phyloP scores from a whole-genome alignment of 1,140 invertebrate genomes.

The Paraescarpia echinospica region DNA sequence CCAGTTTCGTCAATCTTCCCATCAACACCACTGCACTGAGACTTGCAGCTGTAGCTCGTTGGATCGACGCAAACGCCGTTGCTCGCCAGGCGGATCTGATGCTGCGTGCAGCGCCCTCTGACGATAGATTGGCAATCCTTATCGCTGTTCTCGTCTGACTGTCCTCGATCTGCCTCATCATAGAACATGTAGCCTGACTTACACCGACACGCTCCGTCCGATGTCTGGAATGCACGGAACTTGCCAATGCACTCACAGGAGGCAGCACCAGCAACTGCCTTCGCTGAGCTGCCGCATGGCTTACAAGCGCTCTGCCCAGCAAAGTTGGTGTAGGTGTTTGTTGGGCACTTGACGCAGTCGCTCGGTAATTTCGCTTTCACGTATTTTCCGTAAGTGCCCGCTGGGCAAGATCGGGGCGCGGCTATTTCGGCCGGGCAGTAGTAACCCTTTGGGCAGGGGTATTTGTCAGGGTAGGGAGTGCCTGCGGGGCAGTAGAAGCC shows the following conservation, averaged over 20 bases:
- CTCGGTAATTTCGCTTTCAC: slow-evolving; percentile 27
- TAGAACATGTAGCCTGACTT: slow-evolving; percentile 48
- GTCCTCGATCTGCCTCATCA: slow-evolving; percentile 40
- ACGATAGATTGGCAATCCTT: slow-evolving; percentile 49
- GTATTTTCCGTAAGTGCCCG: slow-evolving; percentile 42
- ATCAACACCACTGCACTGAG: slow-evolving; percentile 31
- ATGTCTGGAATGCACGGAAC: slow-evolving; percentile 45
- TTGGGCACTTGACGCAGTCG: slow-evolving; percentile 45
- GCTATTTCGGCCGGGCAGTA: slow-evolving; percentile 48
- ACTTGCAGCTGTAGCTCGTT: slow-evolving; percentile 36
- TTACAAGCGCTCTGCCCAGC: slow-evolving; percentile 38
- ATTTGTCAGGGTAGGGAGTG: slow-evolving; percentile 35
- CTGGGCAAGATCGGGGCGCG: slow-evolving; percentile 40
- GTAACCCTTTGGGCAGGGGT: slow-evolving; percentile 35
- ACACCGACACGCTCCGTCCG: slow-evolving; percentile 46
- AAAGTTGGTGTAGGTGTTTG: slow-evolving; percentile 42
- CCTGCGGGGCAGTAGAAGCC: slow-evolving; percentile 50
- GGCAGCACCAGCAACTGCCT: slow-evolving; percentile 33
- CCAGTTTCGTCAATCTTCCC: slow-evolving; percentile 18
- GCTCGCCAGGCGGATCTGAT: slow-evolving; percentile 36
- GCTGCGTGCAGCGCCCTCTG: slow-evolving; percentile 39
- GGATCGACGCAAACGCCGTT: slow-evolving; percentile 39
- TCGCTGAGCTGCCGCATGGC: slow-evolving; percentile 48
- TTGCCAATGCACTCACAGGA: slow-evolving; percentile 46
- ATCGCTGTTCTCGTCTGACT: slow-evolving; percentile 34